Evolutionary conservation across 2,113 vertebrate species (phyloP).

Genomic region (Gasterosteus aculeatus): DNA sequence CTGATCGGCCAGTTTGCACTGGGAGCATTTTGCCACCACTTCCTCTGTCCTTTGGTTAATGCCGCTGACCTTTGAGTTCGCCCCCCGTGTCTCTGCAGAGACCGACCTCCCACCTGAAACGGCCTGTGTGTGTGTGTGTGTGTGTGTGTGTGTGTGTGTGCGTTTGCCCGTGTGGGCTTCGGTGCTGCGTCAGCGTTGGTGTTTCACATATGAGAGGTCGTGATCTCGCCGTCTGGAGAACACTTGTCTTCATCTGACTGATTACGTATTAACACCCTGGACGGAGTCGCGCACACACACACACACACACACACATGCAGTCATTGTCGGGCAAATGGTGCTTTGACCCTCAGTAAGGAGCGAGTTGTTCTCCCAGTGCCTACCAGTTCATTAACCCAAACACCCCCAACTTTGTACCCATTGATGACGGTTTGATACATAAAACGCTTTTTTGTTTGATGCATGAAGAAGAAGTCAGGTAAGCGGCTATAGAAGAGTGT

Average conservation of each 20-base stretch:
- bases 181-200: slow-evolving; percentile 53
- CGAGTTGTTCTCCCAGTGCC: slow-evolving; percentile 45
- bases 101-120: slow-evolving; percentile 52
- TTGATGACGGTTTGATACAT: background rate
- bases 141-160: slow-evolving; percentile 12
- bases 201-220: slow-evolving; percentile 66
- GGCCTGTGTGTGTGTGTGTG: slow-evolving; percentile 16
- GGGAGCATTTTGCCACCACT: slow-evolving; percentile 21
- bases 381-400: slow-evolving; percentile 33
- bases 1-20: slow-evolving; percentile 56
- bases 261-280: slow-evolving; percentile 69
- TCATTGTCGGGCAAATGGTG: slow-evolving; percentile 19
- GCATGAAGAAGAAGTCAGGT: slow-evolving; percentile 30
- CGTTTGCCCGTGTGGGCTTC: background rate
- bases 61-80: slow-evolving; percentile 68
- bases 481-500: slow-evolving; percentile 77
- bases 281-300: slow-evolving; percentile 38
- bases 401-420: background rate
- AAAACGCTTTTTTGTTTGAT: background rate
- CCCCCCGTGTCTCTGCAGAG: slow-evolving; percentile 48
- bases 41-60: slow-evolving; percentile 39
- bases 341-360: slow-evolving; percentile 57
- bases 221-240: slow-evolving; percentile 59
- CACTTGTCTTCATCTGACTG: slow-evolving; percentile 70
- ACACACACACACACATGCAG: slow-evolving; percentile 40